Conservation (phyloP, 1,140 invertebrate genomes). For the Notospermus geniculatus region DNA sequence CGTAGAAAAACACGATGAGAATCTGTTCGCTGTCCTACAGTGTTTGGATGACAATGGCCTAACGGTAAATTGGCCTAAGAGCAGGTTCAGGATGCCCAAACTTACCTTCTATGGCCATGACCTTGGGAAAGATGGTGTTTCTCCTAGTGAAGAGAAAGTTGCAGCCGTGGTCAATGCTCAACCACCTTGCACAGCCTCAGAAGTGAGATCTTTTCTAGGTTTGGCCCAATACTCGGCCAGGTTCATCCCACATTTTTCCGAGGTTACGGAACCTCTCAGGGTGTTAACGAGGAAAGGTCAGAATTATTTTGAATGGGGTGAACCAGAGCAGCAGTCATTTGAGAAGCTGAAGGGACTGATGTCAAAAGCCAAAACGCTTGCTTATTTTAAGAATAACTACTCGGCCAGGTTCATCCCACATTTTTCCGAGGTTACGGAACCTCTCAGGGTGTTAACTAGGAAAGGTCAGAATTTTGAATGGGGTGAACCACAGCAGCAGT, state of each 20-base stretch:
- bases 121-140: slow-evolving; percentile 20
- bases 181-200: slow-evolving; percentile 4
- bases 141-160: slow-evolving; percentile 6
- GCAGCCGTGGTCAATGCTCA: slow-evolving; percentile 14
- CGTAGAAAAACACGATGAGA: too few species aligned
- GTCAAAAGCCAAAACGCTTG: not conserved
- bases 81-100: slow-evolving; percentile 13
- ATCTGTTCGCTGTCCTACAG: slow-evolving; percentile 10
- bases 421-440: not conserved
- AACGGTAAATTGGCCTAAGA: slow-evolving; percentile 22
- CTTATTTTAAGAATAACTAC: slow-evolving; percentile 1
- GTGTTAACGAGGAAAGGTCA: not conserved
- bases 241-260: slow-evolving; percentile 10
- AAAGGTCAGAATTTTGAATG: not conserved
- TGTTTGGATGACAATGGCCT: slow-evolving; percentile 12
- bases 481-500: not conserved
- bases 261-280: not conserved
- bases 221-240: slow-evolving; percentile 13
- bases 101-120: slow-evolving; percentile 18
- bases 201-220: slow-evolving; percentile 18
- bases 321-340: not conserved
- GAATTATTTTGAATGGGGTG: not conserved
- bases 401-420: slow-evolving; percentile 8
- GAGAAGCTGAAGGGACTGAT: not conserved
- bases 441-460: not conserved